Evolutionary conservation across 2,797 vertebrate species (phyloP), one percentile per base, ranked within the genome.

Genomic region (Crocidura indochinensis): DNA sequence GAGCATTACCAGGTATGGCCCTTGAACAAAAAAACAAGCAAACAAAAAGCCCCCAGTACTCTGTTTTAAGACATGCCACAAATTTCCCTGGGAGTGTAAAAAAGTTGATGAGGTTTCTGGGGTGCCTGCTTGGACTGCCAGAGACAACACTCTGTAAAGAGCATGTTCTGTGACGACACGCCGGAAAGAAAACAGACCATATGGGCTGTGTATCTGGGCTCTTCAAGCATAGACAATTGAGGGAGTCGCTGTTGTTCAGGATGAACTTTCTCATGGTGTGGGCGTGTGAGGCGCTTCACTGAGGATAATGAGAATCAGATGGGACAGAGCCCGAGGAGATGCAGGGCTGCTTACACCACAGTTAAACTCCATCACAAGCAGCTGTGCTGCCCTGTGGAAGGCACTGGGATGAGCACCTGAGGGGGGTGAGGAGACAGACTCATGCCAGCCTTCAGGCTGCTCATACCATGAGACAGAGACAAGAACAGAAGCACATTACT

Each of bases 231-330:
- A 91, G 92, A 84, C 81, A 88, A 79, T 2, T 29, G 84, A 56
- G 44, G 79, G 74, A 81, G 84, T 91, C 62, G 92, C 31, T 10
- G 90, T 60, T 75, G 44, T 84, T 68, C 67, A 10, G 38, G 10
- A n/a, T 79, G 87, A 84, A 87, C 46, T 77, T 92, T 91, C 87
- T 91, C 68, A 31, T 71, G 60, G 7, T 62, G 53, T 51, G 88
- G 90, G 84, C 73, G 64, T 82, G 51, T 2, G 44, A 76, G 71
- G 87, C 65, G 15, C 71, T 15, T 46, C 71, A 69, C 49, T 56
- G 77, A 83, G 91, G 51, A 44, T 77, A 84, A 94, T 77, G 76
- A 92, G 68, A 90, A 88, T 84, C 89, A 75, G 24, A 64, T 81
- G 93, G 68, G 90, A 67, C n/a, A 76, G 67, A 47, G 62, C 64